These are phyloP conservation scores for Rhagoletis pomonella DNA, from an alignment of 1,140 invertebrate species.

Conservation along the genomic window DNA sequence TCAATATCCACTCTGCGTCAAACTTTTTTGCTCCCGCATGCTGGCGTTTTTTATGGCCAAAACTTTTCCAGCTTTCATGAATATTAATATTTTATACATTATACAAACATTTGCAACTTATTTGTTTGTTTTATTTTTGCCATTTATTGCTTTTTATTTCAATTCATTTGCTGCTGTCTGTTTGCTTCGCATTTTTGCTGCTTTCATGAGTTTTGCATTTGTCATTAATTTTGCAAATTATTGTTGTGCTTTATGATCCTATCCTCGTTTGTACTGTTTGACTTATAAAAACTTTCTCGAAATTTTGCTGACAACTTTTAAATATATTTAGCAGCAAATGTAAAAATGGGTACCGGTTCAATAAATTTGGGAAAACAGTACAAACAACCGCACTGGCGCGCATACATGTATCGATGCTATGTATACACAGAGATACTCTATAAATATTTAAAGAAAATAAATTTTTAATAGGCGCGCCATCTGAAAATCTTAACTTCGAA, in stretches of 20 bases:
- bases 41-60: slow-evolving; percentile 12
- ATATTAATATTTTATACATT: slow-evolving; percentile 40
- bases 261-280: not conserved
- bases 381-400: too few species aligned
- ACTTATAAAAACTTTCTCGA: not conserved
- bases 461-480: too few species aligned
- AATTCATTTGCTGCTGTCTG: slow-evolving; percentile 17
- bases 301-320: not conserved
- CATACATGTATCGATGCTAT: too few species aligned
- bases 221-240: slow-evolving; percentile 50
- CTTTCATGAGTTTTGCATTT: slow-evolving; percentile 39
- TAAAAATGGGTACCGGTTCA: not conserved
- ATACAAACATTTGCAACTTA: slow-evolving; percentile 6
- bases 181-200: slow-evolving; percentile 30
- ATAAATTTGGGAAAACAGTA: too few species aligned
- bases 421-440: too few species aligned
- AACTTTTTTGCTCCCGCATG: not conserved
- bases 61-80: slow-evolving; percentile 32
- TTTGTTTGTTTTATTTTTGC: not conserved
- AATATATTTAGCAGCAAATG: not conserved
- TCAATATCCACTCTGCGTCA: not conserved
- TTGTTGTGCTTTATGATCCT: slow-evolving; percentile 31
- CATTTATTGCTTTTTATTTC: slow-evolving; percentile 2
- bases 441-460: too few species aligned
- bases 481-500: too few species aligned